Conservation (phyloP, 2,888 invertebrate species). For the Metacarcinus magister region DNA sequence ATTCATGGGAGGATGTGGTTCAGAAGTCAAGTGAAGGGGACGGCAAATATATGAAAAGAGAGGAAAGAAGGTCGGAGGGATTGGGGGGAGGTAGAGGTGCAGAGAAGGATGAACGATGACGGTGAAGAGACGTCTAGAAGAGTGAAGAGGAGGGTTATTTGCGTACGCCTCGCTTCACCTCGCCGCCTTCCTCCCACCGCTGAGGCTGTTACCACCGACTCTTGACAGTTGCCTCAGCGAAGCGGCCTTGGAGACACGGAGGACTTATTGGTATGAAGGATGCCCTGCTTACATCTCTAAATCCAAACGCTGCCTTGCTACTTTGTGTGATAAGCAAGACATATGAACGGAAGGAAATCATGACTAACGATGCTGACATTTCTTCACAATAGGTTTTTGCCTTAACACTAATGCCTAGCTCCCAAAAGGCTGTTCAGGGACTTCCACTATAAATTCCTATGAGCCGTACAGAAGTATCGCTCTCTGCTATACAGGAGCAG, state of each 20-base stretch:
- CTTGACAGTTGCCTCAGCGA: background rate
- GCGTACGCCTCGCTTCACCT: slow-evolving; percentile 32
- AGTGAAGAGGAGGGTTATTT: background rate
- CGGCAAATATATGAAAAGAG: background rate
- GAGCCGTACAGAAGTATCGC: background rate
- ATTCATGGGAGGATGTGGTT: background rate
- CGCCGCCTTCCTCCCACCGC: background rate
- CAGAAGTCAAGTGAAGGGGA: background rate
- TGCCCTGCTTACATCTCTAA: background rate
- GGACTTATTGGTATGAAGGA: background rate
- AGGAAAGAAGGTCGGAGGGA: background rate
- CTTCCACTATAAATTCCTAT: no score
- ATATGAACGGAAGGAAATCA: background rate
- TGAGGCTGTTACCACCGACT: background rate
- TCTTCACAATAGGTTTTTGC: background rate
- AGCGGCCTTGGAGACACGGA: background rate
- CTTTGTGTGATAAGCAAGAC: background rate
- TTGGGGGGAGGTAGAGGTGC: background rate
- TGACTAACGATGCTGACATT: slow-evolving; percentile 8
- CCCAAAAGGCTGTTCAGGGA: no score
- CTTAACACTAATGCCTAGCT: no score
- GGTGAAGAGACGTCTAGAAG: background rate
- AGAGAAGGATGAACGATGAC: background rate
- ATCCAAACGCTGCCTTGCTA: background rate
- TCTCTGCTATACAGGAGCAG: background rate